These are phyloP conservation scores for Labia minor DNA, from an alignment of 2,888 invertebrate genomes.

Conservation along the genomic window DNA sequence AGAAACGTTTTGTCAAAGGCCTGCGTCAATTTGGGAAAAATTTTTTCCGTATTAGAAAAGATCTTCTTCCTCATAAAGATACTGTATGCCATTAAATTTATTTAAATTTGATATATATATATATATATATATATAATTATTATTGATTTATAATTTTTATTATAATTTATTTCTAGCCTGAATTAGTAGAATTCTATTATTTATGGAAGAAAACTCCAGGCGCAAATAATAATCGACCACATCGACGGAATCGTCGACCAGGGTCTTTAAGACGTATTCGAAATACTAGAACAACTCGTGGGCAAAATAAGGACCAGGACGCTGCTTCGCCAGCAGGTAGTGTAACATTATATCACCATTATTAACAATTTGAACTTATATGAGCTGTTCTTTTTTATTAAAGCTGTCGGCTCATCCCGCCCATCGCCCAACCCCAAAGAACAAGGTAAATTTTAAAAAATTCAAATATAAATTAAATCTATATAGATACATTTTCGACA, in stretches of 20 bases:
- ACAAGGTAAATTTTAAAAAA: conserved; percentile 31
- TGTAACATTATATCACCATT: neutral
- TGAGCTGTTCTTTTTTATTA: conserved; percentile 18
- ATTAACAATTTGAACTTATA: neutral
- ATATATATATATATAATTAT: conserved; percentile 18
- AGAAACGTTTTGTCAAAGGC: conserved; percentile 96
- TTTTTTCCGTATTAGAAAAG: conserved; percentile 94
- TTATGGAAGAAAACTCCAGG: conserved; percentile 99
- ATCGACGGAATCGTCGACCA: conserved; percentile 70
- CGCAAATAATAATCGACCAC: conserved; percentile 91
- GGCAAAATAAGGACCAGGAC: conserved; percentile 33
- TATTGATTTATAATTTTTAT: conserved; percentile 17
- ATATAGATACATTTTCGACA: no score
- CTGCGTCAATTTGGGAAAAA: conserved; percentile 97
- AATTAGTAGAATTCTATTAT: conserved; percentile 92
- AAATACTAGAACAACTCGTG: conserved; percentile 76
- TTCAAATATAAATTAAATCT: no score
- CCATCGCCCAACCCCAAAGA: conserved; percentile 33
- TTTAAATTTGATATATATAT: conserved; percentile 9
- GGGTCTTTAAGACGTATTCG: conserved; percentile 78
- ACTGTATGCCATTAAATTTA: conserved; percentile 49
- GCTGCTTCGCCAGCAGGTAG: conserved; percentile 23
- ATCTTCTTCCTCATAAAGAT: conserved; percentile 91
- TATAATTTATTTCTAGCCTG: conserved; percentile 49
- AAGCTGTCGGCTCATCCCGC: conserved; percentile 30